These are phyloP conservation scores for Acronicta aceris DNA, from an alignment of 2,888 invertebrate genomes.

Conservation along the genomic window DNA sequence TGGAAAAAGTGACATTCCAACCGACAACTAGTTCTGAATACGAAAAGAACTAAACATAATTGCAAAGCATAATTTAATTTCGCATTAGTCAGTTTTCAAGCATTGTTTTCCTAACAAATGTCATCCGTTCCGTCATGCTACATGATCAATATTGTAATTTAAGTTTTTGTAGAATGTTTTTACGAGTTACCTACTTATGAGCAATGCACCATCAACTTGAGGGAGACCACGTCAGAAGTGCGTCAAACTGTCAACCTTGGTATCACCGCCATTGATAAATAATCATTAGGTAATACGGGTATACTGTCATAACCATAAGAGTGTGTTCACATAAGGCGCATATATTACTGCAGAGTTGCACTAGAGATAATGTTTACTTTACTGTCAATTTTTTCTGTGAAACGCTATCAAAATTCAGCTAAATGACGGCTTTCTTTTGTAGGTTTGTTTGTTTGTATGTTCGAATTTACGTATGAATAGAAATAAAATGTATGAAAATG, in stretches of 20 bases:
- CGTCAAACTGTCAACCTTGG: constrained; percentile 27
- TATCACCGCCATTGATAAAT: constrained; percentile 8
- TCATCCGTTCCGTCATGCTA: constrained; percentile 21
- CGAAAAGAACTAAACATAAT: not conserved
- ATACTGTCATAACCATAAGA: too few relatives aligned
- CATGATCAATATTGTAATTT: constrained; percentile 25
- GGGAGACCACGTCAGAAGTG: constrained; percentile 14
- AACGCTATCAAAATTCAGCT: too few relatives aligned
- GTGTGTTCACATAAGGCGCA: too few relatives aligned
- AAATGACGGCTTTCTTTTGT: too few relatives aligned
- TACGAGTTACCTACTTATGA: constrained; percentile 9
- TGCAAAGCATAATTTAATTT: constrained; percentile 3
- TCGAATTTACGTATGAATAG: too few relatives aligned
- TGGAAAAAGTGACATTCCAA: too few relatives aligned
- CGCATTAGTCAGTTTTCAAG: constrained; percentile 2
- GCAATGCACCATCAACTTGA: constrained; percentile 3
- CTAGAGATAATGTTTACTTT: too few relatives aligned
- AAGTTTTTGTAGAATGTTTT: constrained; percentile 28
- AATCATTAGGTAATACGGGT: not conserved
- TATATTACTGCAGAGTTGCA: too few relatives aligned
- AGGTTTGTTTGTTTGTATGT: too few relatives aligned
- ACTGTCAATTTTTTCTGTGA: too few relatives aligned
- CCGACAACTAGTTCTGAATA: too few relatives aligned
- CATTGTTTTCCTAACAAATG: constrained; percentile 23
- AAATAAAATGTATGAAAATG: too few relatives aligned